phyloP scores from a whole-genome alignment of 2,888 invertebrate genomes.

The Scaptomyza tumidula region DNA sequence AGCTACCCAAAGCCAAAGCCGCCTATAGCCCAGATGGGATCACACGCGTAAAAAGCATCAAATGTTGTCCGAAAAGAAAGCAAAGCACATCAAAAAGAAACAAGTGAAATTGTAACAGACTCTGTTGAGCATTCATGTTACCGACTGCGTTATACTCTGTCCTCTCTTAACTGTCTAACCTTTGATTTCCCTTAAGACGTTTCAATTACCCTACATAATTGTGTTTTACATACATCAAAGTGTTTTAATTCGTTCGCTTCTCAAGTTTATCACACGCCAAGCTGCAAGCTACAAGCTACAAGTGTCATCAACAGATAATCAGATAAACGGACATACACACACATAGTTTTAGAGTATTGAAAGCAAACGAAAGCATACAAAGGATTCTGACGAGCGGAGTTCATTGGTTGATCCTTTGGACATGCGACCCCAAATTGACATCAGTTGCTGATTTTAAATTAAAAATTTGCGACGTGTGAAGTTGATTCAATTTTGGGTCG shows the following conservation, averaged over 20 bases:
- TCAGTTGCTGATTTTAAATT: slow-evolving; percentile 80
- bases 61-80: slow-evolving; percentile 71
- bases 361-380: slow-evolving; percentile 2
- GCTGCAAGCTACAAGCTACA: too few relatives aligned
- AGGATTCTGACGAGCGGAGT: slow-evolving; percentile 1
- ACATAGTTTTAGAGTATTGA: not conserved
- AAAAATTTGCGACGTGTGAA: slow-evolving; percentile 80
- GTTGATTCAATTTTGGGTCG: slow-evolving; percentile 74
- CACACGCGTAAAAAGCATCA: slow-evolving; percentile 71
- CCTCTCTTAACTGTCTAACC: too few relatives aligned
- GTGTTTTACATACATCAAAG: too few relatives aligned
- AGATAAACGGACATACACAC: too few relatives aligned
- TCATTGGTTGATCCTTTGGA: slow-evolving; percentile 26
- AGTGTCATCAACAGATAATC: too few relatives aligned
- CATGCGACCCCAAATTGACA: slow-evolving; percentile 67
- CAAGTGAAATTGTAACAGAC: not conserved
- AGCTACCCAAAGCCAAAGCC: not conserved
- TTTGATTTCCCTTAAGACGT: too few relatives aligned
- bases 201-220: too few relatives aligned
- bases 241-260: too few relatives aligned
- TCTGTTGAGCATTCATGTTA: not conserved
- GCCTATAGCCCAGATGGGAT: slow-evolving; percentile 25
- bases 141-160: not conserved
- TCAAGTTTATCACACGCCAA: too few relatives aligned
- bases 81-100: slow-evolving; percentile 43